Evolutionary conservation across 2,797 vertebrate species (phyloP).

Genomic region (Cyclura pinguis): DNA sequence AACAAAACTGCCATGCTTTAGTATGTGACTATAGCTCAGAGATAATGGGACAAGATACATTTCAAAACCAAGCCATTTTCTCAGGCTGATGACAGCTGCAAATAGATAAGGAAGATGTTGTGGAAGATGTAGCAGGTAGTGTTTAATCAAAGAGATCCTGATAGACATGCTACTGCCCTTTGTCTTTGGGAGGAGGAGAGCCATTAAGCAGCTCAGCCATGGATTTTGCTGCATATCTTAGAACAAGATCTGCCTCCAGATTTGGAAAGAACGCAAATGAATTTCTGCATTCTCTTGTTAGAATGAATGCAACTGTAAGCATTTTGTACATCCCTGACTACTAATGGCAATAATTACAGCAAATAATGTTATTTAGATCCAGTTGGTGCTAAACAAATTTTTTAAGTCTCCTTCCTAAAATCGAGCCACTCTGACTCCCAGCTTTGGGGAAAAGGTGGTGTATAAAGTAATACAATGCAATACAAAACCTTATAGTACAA

Average conservation of each 20-base stretch:
- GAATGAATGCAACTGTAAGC: background rate
- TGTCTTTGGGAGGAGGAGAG: background rate
- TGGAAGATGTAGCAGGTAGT: background rate
- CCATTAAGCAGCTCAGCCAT: background rate
- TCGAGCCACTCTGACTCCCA: background rate
- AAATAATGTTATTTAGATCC: background rate
- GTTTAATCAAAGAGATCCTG: background rate
- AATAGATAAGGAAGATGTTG: background rate
- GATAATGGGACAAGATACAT: background rate
- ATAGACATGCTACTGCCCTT: background rate
- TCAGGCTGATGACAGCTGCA: background rate
- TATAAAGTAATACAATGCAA: background rate
- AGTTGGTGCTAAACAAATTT: no score
- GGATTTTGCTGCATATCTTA: background rate
- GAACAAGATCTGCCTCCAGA: background rate
- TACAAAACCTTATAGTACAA: background rate
- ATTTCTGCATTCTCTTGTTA: background rate
- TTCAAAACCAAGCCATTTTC: background rate
- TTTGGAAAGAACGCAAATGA: background rate
- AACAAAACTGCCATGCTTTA: background rate
- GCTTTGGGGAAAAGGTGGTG: background rate
- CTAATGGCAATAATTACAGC: background rate
- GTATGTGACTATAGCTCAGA: background rate
- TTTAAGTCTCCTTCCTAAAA: background rate
- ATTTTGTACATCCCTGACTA: background rate